Percentiles rank a stretch among this genome's conserved stretches.
Evolutionary conservation across 2,888 invertebrate genomes (phyloP).

Genomic region (Chloromyia formosa): DNA sequence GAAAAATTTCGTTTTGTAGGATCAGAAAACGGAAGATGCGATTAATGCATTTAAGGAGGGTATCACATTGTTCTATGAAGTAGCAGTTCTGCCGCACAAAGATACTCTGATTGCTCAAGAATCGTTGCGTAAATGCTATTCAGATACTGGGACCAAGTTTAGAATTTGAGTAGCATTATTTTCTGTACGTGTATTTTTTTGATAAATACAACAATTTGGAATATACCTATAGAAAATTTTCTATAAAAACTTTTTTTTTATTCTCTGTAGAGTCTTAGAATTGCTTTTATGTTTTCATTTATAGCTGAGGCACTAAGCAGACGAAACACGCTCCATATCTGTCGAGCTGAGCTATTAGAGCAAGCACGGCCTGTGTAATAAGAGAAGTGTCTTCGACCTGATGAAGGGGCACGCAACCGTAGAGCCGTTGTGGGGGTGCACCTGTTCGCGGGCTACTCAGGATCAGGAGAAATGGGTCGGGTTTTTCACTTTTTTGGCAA

Average conservation of each 20-base stretch:
- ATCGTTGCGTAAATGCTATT: slow-evolving; percentile 72
- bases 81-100: slow-evolving; percentile 73
- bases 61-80: slow-evolving; percentile 70
- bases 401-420: too few relatives aligned
- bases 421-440: too few relatives aligned
- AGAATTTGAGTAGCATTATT: slow-evolving; percentile 14
- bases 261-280: too few relatives aligned
- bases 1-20: slow-evolving; percentile 65
- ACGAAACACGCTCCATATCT: too few relatives aligned
- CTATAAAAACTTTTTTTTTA: not conserved
- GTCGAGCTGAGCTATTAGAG: too few relatives aligned
- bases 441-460: too few relatives aligned
- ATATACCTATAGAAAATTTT: not conserved
- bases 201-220: not conserved
- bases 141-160: slow-evolving; percentile 60
- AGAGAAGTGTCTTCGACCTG: too few relatives aligned
- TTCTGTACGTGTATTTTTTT: not conserved
- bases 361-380: too few relatives aligned
- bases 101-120: slow-evolving; percentile 77
- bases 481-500: too few relatives aligned
- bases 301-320: too few relatives aligned
- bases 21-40: slow-evolving; percentile 67
- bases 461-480: too few relatives aligned
- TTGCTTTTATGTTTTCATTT: too few relatives aligned
- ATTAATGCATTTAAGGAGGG: slow-evolving; percentile 67